phyloP scores from a whole-genome alignment of 2,797 vertebrate species.

The Epinephelus awoara region DNA sequence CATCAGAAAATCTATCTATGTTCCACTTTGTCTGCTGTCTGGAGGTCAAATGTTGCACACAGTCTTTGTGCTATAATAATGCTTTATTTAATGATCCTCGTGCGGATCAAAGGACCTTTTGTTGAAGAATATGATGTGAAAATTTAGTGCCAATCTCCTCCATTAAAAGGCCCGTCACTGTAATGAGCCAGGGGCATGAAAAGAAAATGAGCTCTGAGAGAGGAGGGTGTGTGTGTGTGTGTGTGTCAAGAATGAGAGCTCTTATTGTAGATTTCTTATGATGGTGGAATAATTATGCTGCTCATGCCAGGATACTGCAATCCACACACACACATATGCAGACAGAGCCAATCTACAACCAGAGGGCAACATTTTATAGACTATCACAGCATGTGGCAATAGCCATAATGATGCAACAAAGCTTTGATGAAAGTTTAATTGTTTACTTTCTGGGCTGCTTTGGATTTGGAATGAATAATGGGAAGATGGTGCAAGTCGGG shows the following conservation, averaged over 20 bases:
- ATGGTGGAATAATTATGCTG: conserved; percentile 37
- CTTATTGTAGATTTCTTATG: conserved; percentile 38
- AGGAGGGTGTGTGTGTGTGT: neutral
- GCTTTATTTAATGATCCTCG: conserved; percentile 37
- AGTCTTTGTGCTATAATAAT: conserved; percentile 22
- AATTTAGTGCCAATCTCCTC: conserved; percentile 46
- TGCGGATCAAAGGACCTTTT: conserved; percentile 50
- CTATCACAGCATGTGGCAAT: conserved; percentile 28
- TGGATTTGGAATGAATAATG: neutral
- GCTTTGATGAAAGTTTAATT: conserved; percentile 62
- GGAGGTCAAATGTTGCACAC: conserved; percentile 37
- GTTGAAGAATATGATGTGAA: conserved; percentile 31
- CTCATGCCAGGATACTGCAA: neutral
- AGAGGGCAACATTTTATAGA: conserved; percentile 31
- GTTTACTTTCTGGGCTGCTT: conserved; percentile 32
- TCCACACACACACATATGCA: conserved; percentile 9
- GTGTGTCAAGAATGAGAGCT: conserved; percentile 38
- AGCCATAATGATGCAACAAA: conserved; percentile 43
- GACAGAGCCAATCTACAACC: conserved; percentile 25
- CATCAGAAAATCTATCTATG: neutral
- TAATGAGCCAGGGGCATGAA: conserved; percentile 46
- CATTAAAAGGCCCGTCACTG: conserved; percentile 48
- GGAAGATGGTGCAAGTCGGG: neutral
- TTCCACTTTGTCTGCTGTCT: conserved; percentile 7
- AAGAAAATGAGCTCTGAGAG: conserved; percentile 46